A percentile compares a stretch with the other conserved stretches of the same genome.
Evolutionary conservation across 2,113 vertebrate genomes (phyloP).

Genomic region (Clarias gariepinus): DNA sequence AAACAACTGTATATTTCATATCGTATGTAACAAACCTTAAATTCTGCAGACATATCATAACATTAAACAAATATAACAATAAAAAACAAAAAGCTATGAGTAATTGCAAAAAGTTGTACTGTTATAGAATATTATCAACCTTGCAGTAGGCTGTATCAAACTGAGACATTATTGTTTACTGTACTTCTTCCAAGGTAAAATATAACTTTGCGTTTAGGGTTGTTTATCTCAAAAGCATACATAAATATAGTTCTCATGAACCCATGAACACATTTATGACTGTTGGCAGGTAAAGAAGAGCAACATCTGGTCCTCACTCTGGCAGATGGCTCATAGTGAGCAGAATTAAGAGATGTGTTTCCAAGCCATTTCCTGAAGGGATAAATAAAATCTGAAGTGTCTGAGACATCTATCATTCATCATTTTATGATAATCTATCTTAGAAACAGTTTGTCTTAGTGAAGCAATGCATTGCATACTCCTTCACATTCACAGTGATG

Average conservation of each 20-base stretch:
- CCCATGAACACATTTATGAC: not conserved
- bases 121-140: not conserved
- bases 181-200: not conserved
- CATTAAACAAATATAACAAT: not conserved
- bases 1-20: not conserved
- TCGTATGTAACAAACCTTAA: not conserved
- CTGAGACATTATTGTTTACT: not conserved
- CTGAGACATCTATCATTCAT: not conserved
- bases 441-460: not conserved
- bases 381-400: constrained; percentile 4
- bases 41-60: not conserved
- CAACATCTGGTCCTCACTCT: not conserved
- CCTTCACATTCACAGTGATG: not conserved
- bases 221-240: not conserved
- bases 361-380: not conserved
- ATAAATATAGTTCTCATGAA: not conserved
- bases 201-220: not conserved
- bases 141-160: not conserved
- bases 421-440: not conserved
- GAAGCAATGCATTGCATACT: not conserved
- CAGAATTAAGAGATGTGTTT: not conserved
- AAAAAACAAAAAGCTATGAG: not conserved
- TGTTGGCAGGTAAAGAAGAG: constrained; percentile 5
- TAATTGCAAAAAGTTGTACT: not conserved
- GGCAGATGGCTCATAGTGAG: not conserved